Base-by-base conservation (phyloP, 2,888 invertebrate genomes). In the Epicampocera succincta region DNA sequence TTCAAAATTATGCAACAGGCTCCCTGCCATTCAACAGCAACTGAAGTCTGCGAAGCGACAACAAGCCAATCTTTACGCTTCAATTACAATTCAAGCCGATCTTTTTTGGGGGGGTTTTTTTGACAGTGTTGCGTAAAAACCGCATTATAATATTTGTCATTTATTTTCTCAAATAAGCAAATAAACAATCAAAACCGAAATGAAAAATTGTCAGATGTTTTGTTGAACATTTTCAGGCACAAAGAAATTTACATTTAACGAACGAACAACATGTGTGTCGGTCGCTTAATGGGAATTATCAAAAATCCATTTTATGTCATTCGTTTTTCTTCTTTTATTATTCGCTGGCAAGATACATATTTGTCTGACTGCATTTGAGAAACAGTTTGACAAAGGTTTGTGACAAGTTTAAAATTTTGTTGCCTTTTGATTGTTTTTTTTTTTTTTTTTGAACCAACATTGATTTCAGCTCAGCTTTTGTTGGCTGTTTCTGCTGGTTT, bases 61-160 rank as follows among this genome's bases (percentile, higher is more conserved):
- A 33, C 5, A 1, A 33, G 33, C 3, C 33, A 33, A 33, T 33
- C 33, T 33, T 5, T 33, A 33, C 9, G 33, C 33, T 33, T 33
- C 33, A 33, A 46, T 25, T 38, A 17, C 5, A 48, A 60, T 48
- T 33, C 3, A 33, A 8, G 9, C 5, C 33, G 33, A 33, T 33
- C 33, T 33, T 8, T 33, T 33, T 8, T 33, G 17, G n/a, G n/a
- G n/a, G n/a, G n/a, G 25, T 61, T 25, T 19, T 33, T 12, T 11
- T 60, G 25, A 40, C 19, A 65, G 60, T 60, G 58, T 82, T 82
- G 77, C 77, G 74, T 82, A 77, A 82, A 77, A 72, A 68, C 56
- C 25, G 73, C 73, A 81, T 73, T 77, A 69, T 73, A 77, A 77
- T 69, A 74, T 82, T 82, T 77, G 81, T 82, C 77, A 77, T 72